phyloP scores from a whole-genome alignment of 2,797 vertebrate species.

The Trachurus trachurus region DNA sequence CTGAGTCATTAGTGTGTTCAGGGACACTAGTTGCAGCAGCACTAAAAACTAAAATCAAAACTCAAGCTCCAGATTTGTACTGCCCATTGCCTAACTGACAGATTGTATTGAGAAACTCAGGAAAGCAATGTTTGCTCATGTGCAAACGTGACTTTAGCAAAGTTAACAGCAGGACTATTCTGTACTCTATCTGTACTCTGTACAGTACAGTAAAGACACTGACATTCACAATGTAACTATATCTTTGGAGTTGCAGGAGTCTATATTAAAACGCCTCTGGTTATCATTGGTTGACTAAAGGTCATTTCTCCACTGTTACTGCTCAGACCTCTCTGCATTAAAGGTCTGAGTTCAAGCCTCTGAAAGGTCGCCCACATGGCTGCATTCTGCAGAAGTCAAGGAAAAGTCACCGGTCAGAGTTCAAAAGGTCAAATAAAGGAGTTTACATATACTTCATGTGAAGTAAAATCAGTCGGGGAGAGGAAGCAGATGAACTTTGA shows the following conservation, averaged over 20 bases:
- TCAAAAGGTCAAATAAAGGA: constrained; percentile 39
- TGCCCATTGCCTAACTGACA: background rate
- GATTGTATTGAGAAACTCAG: background rate
- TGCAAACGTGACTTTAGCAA: constrained; percentile 3
- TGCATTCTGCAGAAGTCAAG: constrained; percentile 78
- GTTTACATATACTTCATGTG: constrained; percentile 24
- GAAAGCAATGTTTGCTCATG: background rate
- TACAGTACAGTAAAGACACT: constrained; percentile 61
- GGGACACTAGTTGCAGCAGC: background rate
- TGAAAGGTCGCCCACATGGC: constrained; percentile 73
- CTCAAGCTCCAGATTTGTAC: background rate
- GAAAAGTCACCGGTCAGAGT: constrained; percentile 32
- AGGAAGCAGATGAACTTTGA: constrained; percentile 47
- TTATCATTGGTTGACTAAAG: constrained; percentile 79
- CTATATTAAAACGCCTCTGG: constrained; percentile 82
- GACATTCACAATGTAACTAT: constrained; percentile 82
- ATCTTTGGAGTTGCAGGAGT: constrained; percentile 75
- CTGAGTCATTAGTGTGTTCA: background rate
- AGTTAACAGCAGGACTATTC: constrained; percentile 15
- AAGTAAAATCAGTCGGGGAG: constrained; percentile 2
- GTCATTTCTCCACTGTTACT: constrained; percentile 71
- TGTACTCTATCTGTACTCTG: constrained; percentile 14
- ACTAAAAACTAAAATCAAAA: background rate
- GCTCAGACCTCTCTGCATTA: constrained; percentile 51
- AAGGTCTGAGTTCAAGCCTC: constrained; percentile 82